Base-by-base conservation (phyloP, 2,888 invertebrate species). In the Oegoconia quadripuncta region DNA sequence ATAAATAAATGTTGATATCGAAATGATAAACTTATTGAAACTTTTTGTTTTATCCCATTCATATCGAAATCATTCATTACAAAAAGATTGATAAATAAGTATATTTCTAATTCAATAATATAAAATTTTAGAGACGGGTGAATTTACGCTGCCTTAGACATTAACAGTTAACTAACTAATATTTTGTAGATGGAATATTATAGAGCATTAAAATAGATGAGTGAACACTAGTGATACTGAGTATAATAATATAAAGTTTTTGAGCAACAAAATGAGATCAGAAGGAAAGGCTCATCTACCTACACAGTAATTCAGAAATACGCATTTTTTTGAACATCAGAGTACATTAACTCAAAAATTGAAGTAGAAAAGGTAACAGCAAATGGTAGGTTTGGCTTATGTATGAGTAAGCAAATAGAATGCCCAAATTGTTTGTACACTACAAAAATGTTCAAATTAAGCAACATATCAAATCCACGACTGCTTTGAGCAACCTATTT, bases 71-170 rank as follows among this genome's bases (percentile, higher is more conserved):
- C 62, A 83, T 74, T 78, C 70, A 79, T 75, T 79, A 75, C 74
- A 76, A 79, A 77, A 78, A 73, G 73, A 69, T 67, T 82, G 82
- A 87, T 88, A 88, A 88, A 88, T 88, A 88, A 86, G 82, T 88
- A 87, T 87, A 86, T 83, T 80, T 84, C 87, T 86, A 87, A 75
- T 75, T 87, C 82, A 80, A 80, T 87, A 77, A 84, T 88, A 88
- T 86, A 88, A 88, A 88, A 86, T 73, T 84, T 88, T 73, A 83
- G 74, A 87, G 84, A 87, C 86, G 84, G 87, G 87, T 83, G 86
- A 84, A 80, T 84, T 83, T 79, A 86, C 74, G 81, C 75, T 78
- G 79, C 49, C 82, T 84, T 86, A 86, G 39, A 55, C 50, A 54
- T 76, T 81, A 81, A 63, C 64, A 70, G 63, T 75, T 81, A 81